phyloP scores from a whole-genome alignment of 2,888 invertebrate genomes.

The Drosophila anomelani region DNA sequence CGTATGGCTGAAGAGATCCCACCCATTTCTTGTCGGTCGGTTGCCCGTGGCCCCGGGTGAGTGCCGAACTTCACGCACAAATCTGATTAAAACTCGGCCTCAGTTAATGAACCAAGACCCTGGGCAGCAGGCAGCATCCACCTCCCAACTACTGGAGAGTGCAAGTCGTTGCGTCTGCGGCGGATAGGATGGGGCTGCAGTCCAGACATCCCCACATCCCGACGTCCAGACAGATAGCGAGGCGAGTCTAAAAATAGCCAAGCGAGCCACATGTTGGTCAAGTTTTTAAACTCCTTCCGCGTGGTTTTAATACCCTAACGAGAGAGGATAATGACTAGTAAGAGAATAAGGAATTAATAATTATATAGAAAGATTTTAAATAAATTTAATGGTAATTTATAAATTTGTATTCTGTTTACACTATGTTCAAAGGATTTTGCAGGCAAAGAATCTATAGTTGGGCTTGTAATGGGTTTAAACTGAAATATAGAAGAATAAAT shows the following conservation, averaged over 20 bases:
- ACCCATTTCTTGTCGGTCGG: slow-evolving; percentile 67
- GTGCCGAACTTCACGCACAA: slow-evolving; percentile 68
- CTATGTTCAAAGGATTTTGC: background rate
- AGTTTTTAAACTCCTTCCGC: slow-evolving; percentile 47
- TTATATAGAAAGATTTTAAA: background rate
- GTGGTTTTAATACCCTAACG: slow-evolving; percentile 6
- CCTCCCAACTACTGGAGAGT: slow-evolving; percentile 7
- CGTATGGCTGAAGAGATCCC: slow-evolving; percentile 28
- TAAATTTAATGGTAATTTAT: background rate
- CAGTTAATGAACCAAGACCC: slow-evolving; percentile 51
- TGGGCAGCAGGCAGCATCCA: slow-evolving; percentile 8
- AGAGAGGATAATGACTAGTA: background rate
- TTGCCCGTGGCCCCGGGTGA: slow-evolving; percentile 31
- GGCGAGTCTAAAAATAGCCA: slow-evolving; percentile 66
- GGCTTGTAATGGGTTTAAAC: background rate
- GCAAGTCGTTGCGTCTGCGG: slow-evolving; percentile 6
- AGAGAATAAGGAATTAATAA: background rate
- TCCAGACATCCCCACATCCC: slow-evolving; percentile 9
- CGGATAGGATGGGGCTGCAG: slow-evolving; percentile 20
- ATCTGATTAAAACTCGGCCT: slow-evolving; percentile 62
- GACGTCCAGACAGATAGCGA: slow-evolving; percentile 41
- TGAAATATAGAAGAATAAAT: no score
- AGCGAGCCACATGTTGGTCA: slow-evolving; percentile 72
- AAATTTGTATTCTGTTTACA: background rate
- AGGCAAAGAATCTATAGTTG: background rate